phyloP scores from a whole-genome alignment of 2,113 vertebrate species.

The Morone saxatilis region DNA sequence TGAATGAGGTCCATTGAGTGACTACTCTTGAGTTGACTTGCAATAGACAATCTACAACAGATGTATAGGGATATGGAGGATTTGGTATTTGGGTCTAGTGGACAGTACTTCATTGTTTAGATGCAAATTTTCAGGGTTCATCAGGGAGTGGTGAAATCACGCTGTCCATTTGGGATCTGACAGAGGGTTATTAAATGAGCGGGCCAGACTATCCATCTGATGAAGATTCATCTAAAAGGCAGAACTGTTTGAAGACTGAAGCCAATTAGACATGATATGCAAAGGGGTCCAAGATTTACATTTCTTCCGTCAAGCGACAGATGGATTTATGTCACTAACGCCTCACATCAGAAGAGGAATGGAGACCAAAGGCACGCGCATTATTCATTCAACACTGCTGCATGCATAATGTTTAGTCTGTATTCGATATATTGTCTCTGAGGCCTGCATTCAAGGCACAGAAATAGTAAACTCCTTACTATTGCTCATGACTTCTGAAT shows the following conservation, averaged over 20 bases:
- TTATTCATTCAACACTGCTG: constrained; percentile 74
- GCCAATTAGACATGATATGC: constrained; percentile 78
- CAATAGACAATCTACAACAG: background rate
- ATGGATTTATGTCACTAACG: constrained; percentile 80
- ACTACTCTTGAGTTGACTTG: background rate
- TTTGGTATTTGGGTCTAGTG: background rate
- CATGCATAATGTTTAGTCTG: constrained; percentile 78
- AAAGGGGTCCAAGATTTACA: constrained; percentile 79
- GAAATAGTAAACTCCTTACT: constrained; percentile 68
- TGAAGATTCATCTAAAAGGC: constrained; percentile 71
- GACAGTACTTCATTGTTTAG: constrained; percentile 12
- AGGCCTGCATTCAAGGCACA: constrained; percentile 47
- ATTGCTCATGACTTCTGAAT: constrained; percentile 58
- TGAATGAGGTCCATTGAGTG: too few relatives aligned
- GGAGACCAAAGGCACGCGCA: constrained; percentile 73
- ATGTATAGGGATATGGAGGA: background rate
- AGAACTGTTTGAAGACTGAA: constrained; percentile 73
- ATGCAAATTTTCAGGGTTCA: constrained; percentile 24
- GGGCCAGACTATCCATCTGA: constrained; percentile 60
- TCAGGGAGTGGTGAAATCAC: constrained; percentile 13
- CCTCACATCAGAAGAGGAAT: constrained; percentile 75
- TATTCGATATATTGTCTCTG: constrained; percentile 69
- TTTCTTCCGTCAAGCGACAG: constrained; percentile 79
- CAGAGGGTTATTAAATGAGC: constrained; percentile 59
- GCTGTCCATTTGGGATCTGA: constrained; percentile 49